These are phyloP conservation scores for Capra hircus DNA, from an alignment of 2,113 vertebrate genomes.

Conservation along the genomic window DNA sequence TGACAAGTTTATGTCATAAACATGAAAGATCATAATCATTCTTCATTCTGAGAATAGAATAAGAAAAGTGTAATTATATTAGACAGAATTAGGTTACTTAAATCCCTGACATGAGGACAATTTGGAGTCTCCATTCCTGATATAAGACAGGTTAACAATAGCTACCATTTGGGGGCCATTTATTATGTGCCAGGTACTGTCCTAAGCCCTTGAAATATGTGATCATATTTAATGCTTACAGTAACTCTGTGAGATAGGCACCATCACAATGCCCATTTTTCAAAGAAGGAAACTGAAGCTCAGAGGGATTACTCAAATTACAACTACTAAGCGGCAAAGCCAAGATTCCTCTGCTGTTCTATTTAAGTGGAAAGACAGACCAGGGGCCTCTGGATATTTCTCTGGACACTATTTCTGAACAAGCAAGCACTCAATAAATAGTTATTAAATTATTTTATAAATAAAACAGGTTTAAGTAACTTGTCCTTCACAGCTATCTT, in stretches of 20 bases:
- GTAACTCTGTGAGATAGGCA: slow-evolving; percentile 40
- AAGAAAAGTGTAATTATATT: slow-evolving; percentile 51
- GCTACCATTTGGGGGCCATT: slow-evolving; percentile 26
- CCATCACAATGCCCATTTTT: slow-evolving; percentile 37
- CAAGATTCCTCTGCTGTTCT: slow-evolving; percentile 19
- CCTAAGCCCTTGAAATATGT: slow-evolving; percentile 51
- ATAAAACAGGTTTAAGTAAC: slow-evolving; percentile 20
- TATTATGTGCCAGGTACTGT: slow-evolving; percentile 24
- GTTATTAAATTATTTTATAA: slow-evolving; percentile 25
- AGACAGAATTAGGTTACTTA: slow-evolving; percentile 35
- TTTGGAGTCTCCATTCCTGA: slow-evolving; percentile 43
- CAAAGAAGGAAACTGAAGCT: slow-evolving; percentile 32
- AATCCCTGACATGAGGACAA: slow-evolving; percentile 25
- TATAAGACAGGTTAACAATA: slow-evolving; percentile 40
- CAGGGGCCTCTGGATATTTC: background rate
- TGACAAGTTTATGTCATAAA: slow-evolving; percentile 38
- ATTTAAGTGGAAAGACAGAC: slow-evolving; percentile 31
- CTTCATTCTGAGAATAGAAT: slow-evolving; percentile 47
- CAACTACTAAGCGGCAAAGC: background rate
- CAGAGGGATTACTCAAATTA: slow-evolving; percentile 25
- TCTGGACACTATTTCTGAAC: slow-evolving; percentile 8
- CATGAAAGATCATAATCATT: slow-evolving; percentile 35
- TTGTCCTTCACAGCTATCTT: background rate
- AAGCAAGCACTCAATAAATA: background rate
- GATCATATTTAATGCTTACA: slow-evolving; percentile 41